Base-by-base conservation (phyloP, 2,888 invertebrate species). In the Coecobrya sp. region DNA sequence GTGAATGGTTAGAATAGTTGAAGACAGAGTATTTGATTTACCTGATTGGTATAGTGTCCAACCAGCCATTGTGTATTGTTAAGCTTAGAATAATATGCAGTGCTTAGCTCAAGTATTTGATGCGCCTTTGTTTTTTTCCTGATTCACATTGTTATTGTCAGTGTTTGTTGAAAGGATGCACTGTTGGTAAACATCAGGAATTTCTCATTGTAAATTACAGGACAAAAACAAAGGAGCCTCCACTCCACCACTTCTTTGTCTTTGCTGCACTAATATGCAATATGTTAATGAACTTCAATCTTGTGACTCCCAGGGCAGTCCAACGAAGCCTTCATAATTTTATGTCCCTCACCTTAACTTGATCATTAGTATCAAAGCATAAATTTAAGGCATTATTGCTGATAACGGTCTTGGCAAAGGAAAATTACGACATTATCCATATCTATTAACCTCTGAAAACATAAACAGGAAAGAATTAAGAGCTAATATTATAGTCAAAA, bases 271-370 rank as follows among this genome's bases (percentile, higher is more conserved):
- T n/a, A 62, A 22, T 22, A 25, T 59, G 55, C 13, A 55, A 55
- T 62, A 62, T 62, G 62, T 62, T 62, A 62, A 62, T 62, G 62
- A 62, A 62, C 62, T 62, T 62, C 10, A 62, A 49, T 49, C 49
- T 3, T 11, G 1, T 62, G 62, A n/a, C 19, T 25, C 22, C 25
- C 13, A 62, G 25, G 1, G 4, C 2, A 59, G n/a, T n/a, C n/a
- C n/a, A n/a, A n/a, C n/a, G 59, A 62, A 62, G 62, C 25, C 62
- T 62, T 62, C 62, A 10, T 25, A 4, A 11, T 62, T 62, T 25
- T 25, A 62, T 62, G 22, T 16, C 59, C 16, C 16, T 59, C 59
- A 59, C 16, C 62, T 25, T 62, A 8, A 10, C 62, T 22, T 62
- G 19, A 59, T 59, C 62, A 62, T 62, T 62, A 62, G 62, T 5